Evolutionary conservation across 2,888 invertebrate species (phyloP).

Genomic region (Tortrix viridana): DNA sequence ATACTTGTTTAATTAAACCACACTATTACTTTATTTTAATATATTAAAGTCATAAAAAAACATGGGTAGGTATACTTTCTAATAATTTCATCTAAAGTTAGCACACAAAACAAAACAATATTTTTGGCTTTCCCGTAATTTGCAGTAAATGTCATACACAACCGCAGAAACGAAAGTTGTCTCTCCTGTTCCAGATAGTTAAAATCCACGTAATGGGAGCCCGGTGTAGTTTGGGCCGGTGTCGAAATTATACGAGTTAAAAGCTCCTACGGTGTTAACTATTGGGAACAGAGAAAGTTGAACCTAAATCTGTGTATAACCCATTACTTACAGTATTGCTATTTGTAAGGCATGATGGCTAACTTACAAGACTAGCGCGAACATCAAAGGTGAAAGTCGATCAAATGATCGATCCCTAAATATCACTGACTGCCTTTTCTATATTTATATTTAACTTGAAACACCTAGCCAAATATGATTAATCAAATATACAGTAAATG

Average conservation of each 20-base stretch:
- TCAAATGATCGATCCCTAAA: no score
- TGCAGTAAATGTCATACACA: constrained; percentile 1
- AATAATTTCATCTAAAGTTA: constrained; percentile 31
- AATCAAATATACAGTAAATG: background rate
- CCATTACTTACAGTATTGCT: no score
- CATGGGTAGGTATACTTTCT: constrained; percentile 24
- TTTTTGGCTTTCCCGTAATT: constrained; percentile 24
- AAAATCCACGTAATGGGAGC: background rate
- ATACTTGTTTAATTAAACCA: constrained; percentile 35
- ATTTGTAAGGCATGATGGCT: constrained; percentile 23
- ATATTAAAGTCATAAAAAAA: constrained; percentile 45
- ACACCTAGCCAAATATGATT: no score
- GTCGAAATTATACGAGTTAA: no score
- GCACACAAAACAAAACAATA: constrained; percentile 31
- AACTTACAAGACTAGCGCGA: constrained; percentile 6
- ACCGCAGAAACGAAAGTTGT: no score
- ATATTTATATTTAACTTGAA: no score
- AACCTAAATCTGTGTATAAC: no score
- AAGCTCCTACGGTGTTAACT: no score
- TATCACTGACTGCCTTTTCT: no score
- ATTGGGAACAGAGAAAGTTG: no score
- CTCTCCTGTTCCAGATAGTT: constrained; percentile 15
- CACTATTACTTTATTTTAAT: constrained; percentile 40
- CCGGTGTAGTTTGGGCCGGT: no score
- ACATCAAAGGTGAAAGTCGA: no score